A percentile compares a stretch with the other conserved stretches of the same genome.
phyloP scores from a whole-genome alignment of 1,140 invertebrate genomes.

The Linepithema humile region DNA sequence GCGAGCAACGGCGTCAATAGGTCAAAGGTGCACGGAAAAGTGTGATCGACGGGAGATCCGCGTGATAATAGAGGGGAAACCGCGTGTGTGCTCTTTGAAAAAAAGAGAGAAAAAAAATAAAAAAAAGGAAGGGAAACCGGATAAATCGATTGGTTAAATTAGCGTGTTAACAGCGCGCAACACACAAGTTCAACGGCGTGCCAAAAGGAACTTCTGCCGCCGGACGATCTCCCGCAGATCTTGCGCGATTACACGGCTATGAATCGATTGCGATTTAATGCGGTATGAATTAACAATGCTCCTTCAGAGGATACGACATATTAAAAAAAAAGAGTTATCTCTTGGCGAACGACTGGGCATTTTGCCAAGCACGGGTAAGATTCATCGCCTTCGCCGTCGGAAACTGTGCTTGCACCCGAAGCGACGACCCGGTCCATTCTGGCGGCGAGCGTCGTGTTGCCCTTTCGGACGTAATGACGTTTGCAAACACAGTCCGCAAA shows the following conservation, averaged over 20 bases:
- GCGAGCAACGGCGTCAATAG: constrained; percentile 28
- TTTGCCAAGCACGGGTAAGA: constrained; percentile 11
- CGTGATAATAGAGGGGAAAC: constrained; percentile 11
- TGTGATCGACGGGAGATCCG: constrained; percentile 12
- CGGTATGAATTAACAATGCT: not conserved
- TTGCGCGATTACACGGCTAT: not conserved
- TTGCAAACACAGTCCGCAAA: constrained; percentile 31
- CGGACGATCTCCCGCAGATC: not conserved
- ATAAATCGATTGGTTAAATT: constrained; percentile 47
- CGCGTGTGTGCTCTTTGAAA: constrained; percentile 18
- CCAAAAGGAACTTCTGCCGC: no score
- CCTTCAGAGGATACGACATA: not conserved
- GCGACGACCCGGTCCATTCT: constrained; percentile 11
- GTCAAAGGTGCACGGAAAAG: constrained; percentile 33
- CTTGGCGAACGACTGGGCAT: not conserved
- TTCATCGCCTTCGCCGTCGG: not conserved
- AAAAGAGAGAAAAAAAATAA: no score
- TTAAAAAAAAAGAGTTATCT: constrained; percentile 15
- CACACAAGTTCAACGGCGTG: not conserved
- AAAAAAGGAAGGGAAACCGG: constrained; percentile 5
- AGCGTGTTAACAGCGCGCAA: not conserved
- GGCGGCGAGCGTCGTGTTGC: constrained; percentile 1
- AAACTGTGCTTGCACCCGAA: not conserved
- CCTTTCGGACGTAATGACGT: constrained; percentile 39
- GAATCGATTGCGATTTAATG: constrained; percentile 22